phyloP scores from a whole-genome alignment of 2,888 invertebrate species.

The Drosophila neotestacea region DNA sequence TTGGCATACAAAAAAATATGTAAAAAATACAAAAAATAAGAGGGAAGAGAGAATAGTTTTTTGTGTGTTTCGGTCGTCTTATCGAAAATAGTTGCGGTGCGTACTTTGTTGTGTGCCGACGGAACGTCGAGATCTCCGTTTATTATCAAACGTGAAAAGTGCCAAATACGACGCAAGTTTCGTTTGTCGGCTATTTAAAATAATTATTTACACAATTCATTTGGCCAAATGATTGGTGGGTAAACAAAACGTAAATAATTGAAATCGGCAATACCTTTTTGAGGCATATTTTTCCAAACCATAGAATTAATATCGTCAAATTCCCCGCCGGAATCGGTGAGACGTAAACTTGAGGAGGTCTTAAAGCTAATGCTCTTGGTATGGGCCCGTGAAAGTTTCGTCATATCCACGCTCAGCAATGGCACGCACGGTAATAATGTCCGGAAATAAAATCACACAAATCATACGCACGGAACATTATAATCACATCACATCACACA shows the following conservation, averaged over 20 bases:
- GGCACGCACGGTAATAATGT: conserved; percentile 86
- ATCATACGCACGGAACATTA: conserved; percentile 42
- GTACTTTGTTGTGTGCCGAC: conserved; percentile 70
- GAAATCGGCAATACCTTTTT: conserved; percentile 6
- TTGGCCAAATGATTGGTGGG: conserved; percentile 72
- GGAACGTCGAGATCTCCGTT: conserved; percentile 31
- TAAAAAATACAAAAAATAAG: conserved; percentile 21
- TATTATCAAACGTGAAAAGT: conserved; percentile 56
- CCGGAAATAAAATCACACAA: conserved; percentile 84
- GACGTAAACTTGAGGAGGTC: conserved; percentile 90
- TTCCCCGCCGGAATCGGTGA: conserved; percentile 85
- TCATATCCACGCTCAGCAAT: conserved; percentile 88
- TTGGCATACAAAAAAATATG: conserved; percentile 59
- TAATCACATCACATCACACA: conserved; percentile 2
- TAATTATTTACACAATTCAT: conserved; percentile 56
- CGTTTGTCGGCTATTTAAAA: conserved; percentile 32
- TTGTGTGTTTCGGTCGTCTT: conserved; percentile 45
- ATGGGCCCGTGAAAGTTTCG: conserved; percentile 92
- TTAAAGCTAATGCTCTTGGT: conserved; percentile 93
- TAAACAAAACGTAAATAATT: conserved; percentile 53
- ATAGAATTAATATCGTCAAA: conserved; percentile 82
- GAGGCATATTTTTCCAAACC: conserved; percentile 9
- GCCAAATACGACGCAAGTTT: conserved; percentile 29
- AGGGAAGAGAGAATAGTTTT: conserved; percentile 31
- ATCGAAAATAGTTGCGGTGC: conserved; percentile 73